phyloP scores from a whole-genome alignment of 2,113 vertebrate species.

The Pitta sordida region DNA sequence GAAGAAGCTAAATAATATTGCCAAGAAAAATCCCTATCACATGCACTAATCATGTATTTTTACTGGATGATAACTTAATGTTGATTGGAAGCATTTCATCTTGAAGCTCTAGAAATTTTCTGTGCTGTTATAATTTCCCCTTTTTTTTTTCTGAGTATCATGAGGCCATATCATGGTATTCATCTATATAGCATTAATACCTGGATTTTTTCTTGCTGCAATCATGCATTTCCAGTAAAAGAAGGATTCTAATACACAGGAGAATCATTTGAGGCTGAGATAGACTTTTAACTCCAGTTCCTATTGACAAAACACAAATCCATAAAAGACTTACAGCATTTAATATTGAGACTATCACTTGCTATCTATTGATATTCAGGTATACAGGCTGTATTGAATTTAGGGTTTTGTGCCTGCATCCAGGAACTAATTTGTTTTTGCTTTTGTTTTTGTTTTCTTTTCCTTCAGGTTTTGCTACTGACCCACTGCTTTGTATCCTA shows the following conservation, averaged over 20 bases:
- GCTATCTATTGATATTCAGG: not conserved
- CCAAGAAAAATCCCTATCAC: not conserved
- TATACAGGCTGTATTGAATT: not conserved
- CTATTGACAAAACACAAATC: not conserved
- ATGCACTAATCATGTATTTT: not conserved
- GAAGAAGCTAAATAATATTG: not conserved
- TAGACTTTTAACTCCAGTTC: not conserved
- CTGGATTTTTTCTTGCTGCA: not conserved
- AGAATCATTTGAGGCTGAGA: not conserved
- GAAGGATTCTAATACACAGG: not conserved
- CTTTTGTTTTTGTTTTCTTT: not conserved
- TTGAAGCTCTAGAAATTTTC: not conserved
- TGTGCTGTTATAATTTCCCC: not conserved
- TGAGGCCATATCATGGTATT: not conserved
- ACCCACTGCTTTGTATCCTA: not conserved
- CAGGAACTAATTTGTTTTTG: not conserved
- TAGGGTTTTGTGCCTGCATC: fast-evolving
- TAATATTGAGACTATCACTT: not conserved
- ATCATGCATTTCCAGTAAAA: not conserved
- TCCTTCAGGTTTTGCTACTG: not conserved
- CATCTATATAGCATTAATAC: not conserved
- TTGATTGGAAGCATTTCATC: not conserved
- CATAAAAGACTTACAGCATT: not conserved
- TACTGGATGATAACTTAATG: not conserved
- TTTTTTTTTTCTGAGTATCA: not conserved